Conservation (phyloP, 2,888 invertebrate species). For the Clistopyga incitator region DNA sequence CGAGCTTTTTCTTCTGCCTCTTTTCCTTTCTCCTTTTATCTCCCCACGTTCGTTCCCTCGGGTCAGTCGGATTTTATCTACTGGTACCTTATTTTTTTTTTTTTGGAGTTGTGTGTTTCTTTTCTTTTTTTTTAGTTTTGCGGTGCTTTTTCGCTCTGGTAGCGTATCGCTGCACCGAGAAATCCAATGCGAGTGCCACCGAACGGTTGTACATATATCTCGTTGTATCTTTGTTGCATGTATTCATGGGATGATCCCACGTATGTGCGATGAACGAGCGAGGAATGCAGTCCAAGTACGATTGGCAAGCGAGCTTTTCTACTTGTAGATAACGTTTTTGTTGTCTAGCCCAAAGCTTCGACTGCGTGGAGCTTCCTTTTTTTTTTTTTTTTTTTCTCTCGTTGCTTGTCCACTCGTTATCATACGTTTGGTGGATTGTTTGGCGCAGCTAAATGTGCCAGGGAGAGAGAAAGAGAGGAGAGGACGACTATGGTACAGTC, state of each 20-base stretch:
- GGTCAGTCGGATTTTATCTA: constrained; percentile 38
- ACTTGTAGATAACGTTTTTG: constrained; percentile 49
- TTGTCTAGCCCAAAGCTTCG: constrained; percentile 35
- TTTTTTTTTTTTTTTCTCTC: no score
- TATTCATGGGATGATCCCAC: constrained; percentile 31
- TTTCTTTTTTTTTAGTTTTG: neutral
- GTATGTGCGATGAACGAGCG: constrained; percentile 4
- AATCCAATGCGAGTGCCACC: constrained; percentile 9
- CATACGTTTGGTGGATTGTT: constrained; percentile 46
- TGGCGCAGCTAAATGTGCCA: constrained; percentile 10
- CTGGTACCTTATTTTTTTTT: neutral
- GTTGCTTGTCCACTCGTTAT: constrained; percentile 59
- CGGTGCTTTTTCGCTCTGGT: neutral
- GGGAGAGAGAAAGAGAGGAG: constrained; percentile 14
- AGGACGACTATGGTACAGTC: constrained; percentile 44
- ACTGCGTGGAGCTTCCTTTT: constrained; percentile 54
- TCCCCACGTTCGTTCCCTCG: neutral
- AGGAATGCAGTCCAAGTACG: constrained; percentile 36
- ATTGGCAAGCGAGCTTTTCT: constrained; percentile 52
- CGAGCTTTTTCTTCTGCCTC: neutral
- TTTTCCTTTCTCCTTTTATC: constrained; percentile 15
- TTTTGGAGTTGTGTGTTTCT: no score
- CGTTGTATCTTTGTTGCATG: constrained; percentile 12
- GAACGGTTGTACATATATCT: constrained; percentile 11
- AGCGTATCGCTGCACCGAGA: neutral